Percentiles rank a stretch among this genome's conserved stretches.
Conservation (phyloP, 2,888 invertebrate genomes). For the Pterobdella sp. region DNA sequence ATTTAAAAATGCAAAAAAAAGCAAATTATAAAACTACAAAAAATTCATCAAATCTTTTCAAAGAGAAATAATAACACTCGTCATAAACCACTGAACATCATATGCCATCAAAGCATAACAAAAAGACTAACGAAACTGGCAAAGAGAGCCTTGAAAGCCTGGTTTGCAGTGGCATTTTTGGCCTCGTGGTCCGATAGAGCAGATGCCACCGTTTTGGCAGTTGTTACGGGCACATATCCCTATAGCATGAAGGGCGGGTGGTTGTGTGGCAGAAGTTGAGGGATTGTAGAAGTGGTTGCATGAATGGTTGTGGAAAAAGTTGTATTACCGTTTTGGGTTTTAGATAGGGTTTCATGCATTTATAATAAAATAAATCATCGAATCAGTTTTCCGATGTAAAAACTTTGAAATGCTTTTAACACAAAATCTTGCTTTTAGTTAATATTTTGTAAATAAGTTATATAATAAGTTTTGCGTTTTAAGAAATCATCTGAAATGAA, state of each 20-base stretch:
- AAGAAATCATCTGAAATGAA: too few species aligned
- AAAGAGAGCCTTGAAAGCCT: slow-evolving; percentile 12
- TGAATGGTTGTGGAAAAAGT: not conserved
- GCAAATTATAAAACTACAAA: not conserved
- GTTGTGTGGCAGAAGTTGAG: not conserved
- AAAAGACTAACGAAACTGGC: slow-evolving; percentile 4
- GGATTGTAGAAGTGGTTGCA: not conserved
- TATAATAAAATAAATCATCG: too few species aligned
- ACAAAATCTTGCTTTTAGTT: too few species aligned
- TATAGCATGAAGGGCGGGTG: not conserved
- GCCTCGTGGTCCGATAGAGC: not conserved
- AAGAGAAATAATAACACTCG: not conserved
- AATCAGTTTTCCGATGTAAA: too few species aligned
- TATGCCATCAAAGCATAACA: not conserved
- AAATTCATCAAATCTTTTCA: not conserved
- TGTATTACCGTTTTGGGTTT: not conserved
- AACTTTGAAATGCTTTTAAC: too few species aligned
- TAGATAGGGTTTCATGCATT: not conserved
- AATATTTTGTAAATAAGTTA: too few species aligned
- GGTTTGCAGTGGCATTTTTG: slow-evolving; percentile 17
- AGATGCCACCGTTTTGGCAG: slow-evolving; percentile 6
- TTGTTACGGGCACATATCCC: not conserved
- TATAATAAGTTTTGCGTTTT: too few species aligned
- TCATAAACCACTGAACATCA: not conserved
- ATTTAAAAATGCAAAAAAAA: not conserved